Evolutionary conservation across 2,113 vertebrate genomes (phyloP).

Genomic region (Oceanites oceanicus): DNA sequence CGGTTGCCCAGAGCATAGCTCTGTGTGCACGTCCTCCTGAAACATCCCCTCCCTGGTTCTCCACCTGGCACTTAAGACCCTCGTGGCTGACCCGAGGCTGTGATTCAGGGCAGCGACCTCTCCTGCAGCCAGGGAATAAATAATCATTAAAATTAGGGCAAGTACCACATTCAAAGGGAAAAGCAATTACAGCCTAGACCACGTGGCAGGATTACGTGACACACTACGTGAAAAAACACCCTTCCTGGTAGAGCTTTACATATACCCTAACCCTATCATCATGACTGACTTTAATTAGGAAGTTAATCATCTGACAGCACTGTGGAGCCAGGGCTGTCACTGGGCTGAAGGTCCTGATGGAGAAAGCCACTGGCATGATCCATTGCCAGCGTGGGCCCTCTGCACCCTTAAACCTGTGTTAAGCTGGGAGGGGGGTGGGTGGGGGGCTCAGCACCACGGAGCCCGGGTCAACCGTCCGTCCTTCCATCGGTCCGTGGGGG

Average conservation of each 20-base stretch:
- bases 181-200: not conserved
- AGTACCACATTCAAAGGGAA: not conserved
- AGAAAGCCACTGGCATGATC: not conserved
- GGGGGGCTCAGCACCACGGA: not conserved
- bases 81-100: fast-evolving
- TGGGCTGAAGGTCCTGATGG: not conserved
- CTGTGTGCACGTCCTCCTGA: fast-evolving
- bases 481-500: fast-evolving
- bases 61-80: not conserved
- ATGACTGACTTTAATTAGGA: not conserved
- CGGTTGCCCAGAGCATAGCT: fast-evolving
- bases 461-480: fast-evolving
- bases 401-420: not conserved
- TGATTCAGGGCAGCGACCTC: not conserved
- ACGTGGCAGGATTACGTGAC: not conserved
- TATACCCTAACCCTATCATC: not conserved
- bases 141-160: not conserved
- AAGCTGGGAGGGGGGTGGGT: not conserved
- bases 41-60: not conserved
- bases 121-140: not conserved
- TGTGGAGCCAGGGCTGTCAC: not conserved
- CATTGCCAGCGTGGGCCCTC: not conserved
- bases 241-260: not conserved
- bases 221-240: not conserved
- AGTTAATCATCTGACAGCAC: not conserved